Conservation (phyloP, 2,113 vertebrate species). For the Donacobius atricapilla region DNA sequence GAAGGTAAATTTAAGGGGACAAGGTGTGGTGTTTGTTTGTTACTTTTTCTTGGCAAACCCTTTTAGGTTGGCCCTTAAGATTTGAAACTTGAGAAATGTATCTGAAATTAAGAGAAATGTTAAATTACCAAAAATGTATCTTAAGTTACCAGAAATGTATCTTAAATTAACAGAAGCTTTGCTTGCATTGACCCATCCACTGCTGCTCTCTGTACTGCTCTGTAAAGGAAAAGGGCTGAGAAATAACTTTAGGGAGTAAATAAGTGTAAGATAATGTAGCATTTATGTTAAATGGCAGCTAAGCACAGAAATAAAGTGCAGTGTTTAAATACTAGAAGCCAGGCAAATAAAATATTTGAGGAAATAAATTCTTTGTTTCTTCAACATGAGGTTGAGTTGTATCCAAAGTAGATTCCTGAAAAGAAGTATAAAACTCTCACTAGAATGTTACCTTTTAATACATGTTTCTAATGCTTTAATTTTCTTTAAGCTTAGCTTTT, state of each 20-base stretch:
- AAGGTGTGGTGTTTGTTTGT: constrained; percentile 3
- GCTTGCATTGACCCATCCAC: neutral
- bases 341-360: neutral
- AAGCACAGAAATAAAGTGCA: neutral
- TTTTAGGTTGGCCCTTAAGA: neutral
- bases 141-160: neutral
- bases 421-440: neutral
- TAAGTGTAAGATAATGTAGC: neutral
- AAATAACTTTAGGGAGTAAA: neutral
- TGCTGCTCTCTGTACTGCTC: neutral
- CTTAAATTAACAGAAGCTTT: neutral
- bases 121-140: neutral
- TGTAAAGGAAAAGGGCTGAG: neutral
- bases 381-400: neutral
- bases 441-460: neutral
- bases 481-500: neutral
- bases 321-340: neutral
- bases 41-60: neutral
- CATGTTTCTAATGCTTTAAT: neutral
- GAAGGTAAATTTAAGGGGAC: constrained; percentile 76
- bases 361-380: neutral
- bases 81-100: neutral
- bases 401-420: neutral
- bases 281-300: neutral
- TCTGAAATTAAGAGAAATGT: neutral